These are phyloP conservation scores for Jordanella pulchra DNA, from an alignment of 2,797 vertebrate genomes.

Conservation along the genomic window DNA sequence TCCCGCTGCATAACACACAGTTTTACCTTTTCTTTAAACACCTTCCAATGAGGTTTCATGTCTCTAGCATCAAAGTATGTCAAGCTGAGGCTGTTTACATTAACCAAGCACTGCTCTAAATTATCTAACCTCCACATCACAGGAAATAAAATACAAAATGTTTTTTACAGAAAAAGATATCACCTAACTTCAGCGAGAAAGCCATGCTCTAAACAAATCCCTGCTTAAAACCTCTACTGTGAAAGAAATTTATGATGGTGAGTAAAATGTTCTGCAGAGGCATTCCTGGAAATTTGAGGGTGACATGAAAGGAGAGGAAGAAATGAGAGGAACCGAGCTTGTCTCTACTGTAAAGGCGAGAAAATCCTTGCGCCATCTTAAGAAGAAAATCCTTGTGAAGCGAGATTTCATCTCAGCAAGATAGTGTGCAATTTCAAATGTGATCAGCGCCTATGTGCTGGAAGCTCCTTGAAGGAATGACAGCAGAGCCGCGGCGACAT, in stretches of 20 bases:
- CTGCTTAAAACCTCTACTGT: conserved; percentile 2
- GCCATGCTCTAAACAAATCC: conserved; percentile 10
- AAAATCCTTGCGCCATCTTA: conserved; percentile 19
- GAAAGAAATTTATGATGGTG: conserved; percentile 11
- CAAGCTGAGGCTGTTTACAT: neutral
- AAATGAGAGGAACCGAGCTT: conserved; percentile 6
- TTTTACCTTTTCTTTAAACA: no score
- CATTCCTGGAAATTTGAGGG: conserved; percentile 17
- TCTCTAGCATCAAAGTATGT: neutral
- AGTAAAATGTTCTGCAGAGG: conserved; percentile 11
- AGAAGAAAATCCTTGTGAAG: conserved; percentile 36
- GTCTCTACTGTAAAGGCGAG: conserved; percentile 16
- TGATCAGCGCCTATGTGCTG: conserved; percentile 31
- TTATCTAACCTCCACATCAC: conserved; percentile 26
- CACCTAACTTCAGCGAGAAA: conserved; percentile 2
- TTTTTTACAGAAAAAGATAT: conserved; percentile 14
- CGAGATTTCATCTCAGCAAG: conserved; percentile 47
- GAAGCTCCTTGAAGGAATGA: conserved; percentile 38
- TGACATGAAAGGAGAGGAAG: conserved; percentile 7
- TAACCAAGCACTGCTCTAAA: conserved; percentile 5
- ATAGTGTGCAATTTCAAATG: conserved; percentile 42
- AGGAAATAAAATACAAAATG: conserved; percentile 33
- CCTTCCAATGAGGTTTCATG: no score
- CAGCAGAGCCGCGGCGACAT: conserved; percentile 55
- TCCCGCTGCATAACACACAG: no score